Base-by-base conservation (phyloP, 1,140 invertebrate species). In the Aphis craccivora region DNA sequence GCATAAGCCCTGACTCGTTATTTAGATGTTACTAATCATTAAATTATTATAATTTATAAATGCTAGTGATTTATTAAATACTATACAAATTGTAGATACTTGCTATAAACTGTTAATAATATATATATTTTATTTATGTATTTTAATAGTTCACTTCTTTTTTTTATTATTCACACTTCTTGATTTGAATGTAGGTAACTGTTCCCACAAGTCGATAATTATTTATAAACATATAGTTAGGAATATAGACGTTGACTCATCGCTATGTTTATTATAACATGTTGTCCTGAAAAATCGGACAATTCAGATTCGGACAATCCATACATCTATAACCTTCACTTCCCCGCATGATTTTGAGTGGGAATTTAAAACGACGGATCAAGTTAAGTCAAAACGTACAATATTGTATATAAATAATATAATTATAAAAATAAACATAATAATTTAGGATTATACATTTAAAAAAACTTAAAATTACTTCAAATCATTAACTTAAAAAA, bases 351-450 rank as follows among this genome's bases (percentile, higher is more conserved):
- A 40, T 84, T 40, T 40, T 83, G 5, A n/a, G 14, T n/a, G 14
- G 30, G 60, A 76, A 76, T n/a, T 76, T 5, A 84, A 8, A 84
- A 84, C 37, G 37, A 43, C 7, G 23, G 8, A 14, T 18, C 3
- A 1, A 76, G 1, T 76, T 25, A 40, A 37, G 20, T 40, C 20
- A 43, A 84, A 35, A 76, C n/a, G n/a, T n/a, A n/a, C 14, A n/a
- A n/a, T 76, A 84, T 40, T 84, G 8, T 14, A 84, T 14, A 83
- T 83, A 83, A 25, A 84, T 40, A 40, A 84, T 40, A 25, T 84
- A 84, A 84, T 84, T 84, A 84, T 84, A 84, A 84, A 84, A 84
- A 84, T 84, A 40, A 84, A 25, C 22, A 30, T 25, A 84, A 40
- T 43, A 40, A 43, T 40, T 40, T 84, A 84, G 37, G 3, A 84